Conservation (phyloP, 2,797 vertebrate species). For the Hydrocynus forskahlii region DNA sequence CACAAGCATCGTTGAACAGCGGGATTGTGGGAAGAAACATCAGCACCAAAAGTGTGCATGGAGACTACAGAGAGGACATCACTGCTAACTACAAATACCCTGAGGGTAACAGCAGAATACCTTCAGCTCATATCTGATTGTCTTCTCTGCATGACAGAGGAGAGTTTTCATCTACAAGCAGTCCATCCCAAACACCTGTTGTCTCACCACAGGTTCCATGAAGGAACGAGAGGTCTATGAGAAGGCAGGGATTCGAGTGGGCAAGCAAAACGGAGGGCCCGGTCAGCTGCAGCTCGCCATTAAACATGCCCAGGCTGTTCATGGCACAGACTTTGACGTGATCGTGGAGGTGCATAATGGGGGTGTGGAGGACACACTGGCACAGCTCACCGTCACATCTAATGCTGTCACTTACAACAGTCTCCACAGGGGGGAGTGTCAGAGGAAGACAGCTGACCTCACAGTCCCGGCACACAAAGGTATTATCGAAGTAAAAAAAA, state of each 20-base stretch:
- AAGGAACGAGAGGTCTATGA: constrained; percentile 76
- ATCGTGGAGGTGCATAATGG: constrained; percentile 76
- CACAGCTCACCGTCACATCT: constrained; percentile 68
- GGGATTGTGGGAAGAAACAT: constrained; percentile 80
- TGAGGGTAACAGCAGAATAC: constrained; percentile 79
- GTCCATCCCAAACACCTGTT: background rate
- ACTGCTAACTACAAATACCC: constrained; percentile 89
- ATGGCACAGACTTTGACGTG: constrained; percentile 81
- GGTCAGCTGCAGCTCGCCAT: constrained; percentile 70
- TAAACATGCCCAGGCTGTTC: constrained; percentile 70
- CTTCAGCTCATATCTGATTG: background rate
- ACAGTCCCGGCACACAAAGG: constrained; percentile 68
- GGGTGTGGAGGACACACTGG: constrained; percentile 59
- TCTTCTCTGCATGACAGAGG: background rate
- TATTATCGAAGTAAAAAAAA: constrained; percentile 38
- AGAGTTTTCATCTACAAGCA: background rate
- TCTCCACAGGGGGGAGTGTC: constrained; percentile 69
- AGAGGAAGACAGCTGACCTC: constrained; percentile 62
- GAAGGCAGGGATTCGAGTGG: constrained; percentile 68
- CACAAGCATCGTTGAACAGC: constrained; percentile 60
- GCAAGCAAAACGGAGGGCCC: constrained; percentile 8
- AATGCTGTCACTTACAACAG: constrained; percentile 75
- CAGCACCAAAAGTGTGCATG: constrained; percentile 90
- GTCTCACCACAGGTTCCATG: constrained; percentile 70
- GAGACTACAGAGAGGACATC: constrained; percentile 84